Conservation (phyloP, 2,888 invertebrate genomes). For the Nomada flava region DNA sequence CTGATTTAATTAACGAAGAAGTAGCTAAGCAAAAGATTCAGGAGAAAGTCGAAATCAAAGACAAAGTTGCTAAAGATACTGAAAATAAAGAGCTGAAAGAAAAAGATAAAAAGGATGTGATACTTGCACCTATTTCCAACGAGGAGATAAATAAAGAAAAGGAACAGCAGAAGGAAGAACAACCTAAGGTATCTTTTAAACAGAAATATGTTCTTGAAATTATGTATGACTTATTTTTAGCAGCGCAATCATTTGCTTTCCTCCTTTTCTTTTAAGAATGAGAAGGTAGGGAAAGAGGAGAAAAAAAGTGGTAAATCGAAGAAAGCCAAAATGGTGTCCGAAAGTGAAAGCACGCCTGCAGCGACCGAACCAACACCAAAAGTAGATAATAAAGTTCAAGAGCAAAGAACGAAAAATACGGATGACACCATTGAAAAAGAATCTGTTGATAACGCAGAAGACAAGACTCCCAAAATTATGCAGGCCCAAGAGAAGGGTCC, state of each 20-base stretch:
- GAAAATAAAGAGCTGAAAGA: constrained; percentile 85
- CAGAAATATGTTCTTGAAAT: constrained; percentile 12
- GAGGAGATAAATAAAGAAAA: constrained; percentile 73
- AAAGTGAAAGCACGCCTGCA: constrained; percentile 75
- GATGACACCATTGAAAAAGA: constrained; percentile 67
- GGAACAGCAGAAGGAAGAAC: constrained; percentile 72
- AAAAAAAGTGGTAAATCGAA: constrained; percentile 83
- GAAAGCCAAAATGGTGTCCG: constrained; percentile 79
- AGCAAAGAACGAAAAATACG: constrained; percentile 70
- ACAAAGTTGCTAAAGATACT: constrained; percentile 85
- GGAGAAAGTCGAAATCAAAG: constrained; percentile 84
- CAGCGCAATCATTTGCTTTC: neutral
- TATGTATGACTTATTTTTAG: constrained; percentile 7
- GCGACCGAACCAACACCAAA: constrained; percentile 64
- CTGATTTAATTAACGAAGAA: constrained; percentile 84
- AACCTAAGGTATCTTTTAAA: constrained; percentile 63
- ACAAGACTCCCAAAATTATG: constrained; percentile 65
- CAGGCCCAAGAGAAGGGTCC: constrained; percentile 78
- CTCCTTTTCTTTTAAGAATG: constrained; percentile 64
- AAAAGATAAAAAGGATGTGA: constrained; percentile 82
- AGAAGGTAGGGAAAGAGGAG: constrained; percentile 80
- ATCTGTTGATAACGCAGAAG: constrained; percentile 62
- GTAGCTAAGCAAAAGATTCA: constrained; percentile 83
- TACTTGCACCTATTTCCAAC: constrained; percentile 78
- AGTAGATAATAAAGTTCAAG: constrained; percentile 72